These are phyloP conservation scores for Ptychobarbus kaznakovi DNA, from an alignment of 2,797 vertebrate species.

Conservation along the genomic window DNA sequence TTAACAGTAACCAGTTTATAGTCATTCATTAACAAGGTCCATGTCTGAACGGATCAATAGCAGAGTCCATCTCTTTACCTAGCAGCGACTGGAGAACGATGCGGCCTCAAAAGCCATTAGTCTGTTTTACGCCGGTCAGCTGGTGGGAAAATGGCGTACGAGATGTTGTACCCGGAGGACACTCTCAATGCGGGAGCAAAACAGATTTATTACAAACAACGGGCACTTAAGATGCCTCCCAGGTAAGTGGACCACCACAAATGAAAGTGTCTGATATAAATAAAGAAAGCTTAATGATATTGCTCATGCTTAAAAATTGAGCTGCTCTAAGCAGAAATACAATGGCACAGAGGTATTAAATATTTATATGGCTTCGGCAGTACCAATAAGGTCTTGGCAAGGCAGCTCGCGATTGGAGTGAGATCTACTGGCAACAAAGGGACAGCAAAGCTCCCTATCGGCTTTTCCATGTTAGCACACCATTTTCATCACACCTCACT, in stretches of 20 bases:
- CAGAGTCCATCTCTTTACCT: constrained; percentile 23
- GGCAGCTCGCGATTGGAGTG: constrained; percentile 60
- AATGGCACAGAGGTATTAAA: constrained; percentile 76
- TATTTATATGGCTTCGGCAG: constrained; percentile 74
- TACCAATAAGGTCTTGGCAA: constrained; percentile 65
- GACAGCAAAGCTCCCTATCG: constrained; percentile 30
- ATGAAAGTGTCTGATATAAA: constrained; percentile 79
- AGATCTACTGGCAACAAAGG: constrained; percentile 54
- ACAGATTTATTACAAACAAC: constrained; percentile 69
- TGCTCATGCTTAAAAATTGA: constrained; percentile 80
- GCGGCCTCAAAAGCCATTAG: constrained; percentile 33
- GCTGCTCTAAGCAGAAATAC: constrained; percentile 84
- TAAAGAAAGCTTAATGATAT: constrained; percentile 84
- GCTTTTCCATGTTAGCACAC: constrained; percentile 28
- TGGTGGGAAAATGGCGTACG: constrained; percentile 28
- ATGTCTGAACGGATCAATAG: constrained; percentile 50
- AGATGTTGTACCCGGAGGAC: constrained; percentile 64
- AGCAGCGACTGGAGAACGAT: constrained; percentile 39
- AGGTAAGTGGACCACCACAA: constrained; percentile 54
- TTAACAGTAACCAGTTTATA: constrained; percentile 49
- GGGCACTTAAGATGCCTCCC: constrained; percentile 61
- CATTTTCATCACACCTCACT: constrained; percentile 29
- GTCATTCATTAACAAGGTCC: constrained; percentile 42
- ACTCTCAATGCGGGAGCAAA: constrained; percentile 55
- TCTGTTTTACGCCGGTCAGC: constrained; percentile 35